Evolutionary conservation across 2,797 vertebrate species (phyloP), one percentile per base, ranked within the genome.

Genomic region (Coregonus suidteri): DNA sequence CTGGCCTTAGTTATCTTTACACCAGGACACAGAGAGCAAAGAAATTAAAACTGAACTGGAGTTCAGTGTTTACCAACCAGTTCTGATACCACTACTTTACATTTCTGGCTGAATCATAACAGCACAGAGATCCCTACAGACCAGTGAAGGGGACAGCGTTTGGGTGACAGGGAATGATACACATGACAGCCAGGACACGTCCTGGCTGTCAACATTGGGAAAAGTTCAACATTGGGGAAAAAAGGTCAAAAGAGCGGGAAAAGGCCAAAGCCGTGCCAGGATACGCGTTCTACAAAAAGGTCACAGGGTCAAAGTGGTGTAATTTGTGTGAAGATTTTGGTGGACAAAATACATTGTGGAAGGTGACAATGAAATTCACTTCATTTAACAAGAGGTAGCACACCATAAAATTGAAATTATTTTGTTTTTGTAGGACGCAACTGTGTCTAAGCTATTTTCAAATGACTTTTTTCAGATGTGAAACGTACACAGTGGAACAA

Each of bases 201-300:
- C 37, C 69, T 11, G 41, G 9, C 41, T 47, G 41, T 47, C 41
- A 47, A 47, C 69, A 35, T 14, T 25, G 69, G 69, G 69, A 71
- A 71, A 18, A 47, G 69, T 71, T 71, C 69, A 34, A 66, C 25
- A n/a, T 66, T 18, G 30, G 25, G 64, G 41, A 30, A 31, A 20
- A 47, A 5, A 51, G 69, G 69, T 47, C 69, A 71, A 71, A 71
- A 25, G n/a, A 15, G 69, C 15, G 6, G 20, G n/a, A 47, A 47
- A 41, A 51, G 37, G 20, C 9, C 41, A 25, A 71, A 71, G 41
- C n/a, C 37, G 35, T 71, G 69, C n/a, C 69, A 4, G 69, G 41
- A 71, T 71, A 47, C 20, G 3, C n/a, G 11, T 20, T 71, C 69
- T 25, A 71, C 13, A 51, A 71, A 71, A 71, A 71, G 69, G 69